Percentiles rank a stretch among this genome's conserved stretches.
These are phyloP conservation scores for Salmo trutta DNA, from an alignment of 2,797 vertebrate species.

Conservation along the genomic window DNA sequence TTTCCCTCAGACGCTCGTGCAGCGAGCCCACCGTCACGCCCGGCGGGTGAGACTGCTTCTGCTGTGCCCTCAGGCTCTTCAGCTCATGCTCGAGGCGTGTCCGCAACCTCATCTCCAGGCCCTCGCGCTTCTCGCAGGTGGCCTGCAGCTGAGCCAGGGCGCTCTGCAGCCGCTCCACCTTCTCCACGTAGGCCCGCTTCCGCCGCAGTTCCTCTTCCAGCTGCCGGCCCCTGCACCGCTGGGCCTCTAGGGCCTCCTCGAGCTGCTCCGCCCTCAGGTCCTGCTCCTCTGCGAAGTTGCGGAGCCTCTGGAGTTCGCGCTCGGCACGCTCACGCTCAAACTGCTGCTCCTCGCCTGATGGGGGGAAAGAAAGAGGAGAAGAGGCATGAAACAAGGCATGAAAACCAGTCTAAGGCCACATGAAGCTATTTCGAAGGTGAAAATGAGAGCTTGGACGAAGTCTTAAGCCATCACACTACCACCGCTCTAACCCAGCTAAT, in stretches of 20 bases:
- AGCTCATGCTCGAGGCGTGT: slow-evolving; percentile 94
- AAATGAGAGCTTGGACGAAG: background rate
- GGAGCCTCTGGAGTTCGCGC: slow-evolving; percentile 82
- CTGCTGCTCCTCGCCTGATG: slow-evolving; percentile 81
- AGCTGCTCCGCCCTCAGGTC: slow-evolving; percentile 79
- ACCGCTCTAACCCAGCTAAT: slow-evolving; percentile 38
- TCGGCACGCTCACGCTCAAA: slow-evolving; percentile 85
- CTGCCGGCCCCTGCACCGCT: slow-evolving; percentile 82
- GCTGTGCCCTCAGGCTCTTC: slow-evolving; percentile 89
- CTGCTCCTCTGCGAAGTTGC: slow-evolving; percentile 83
- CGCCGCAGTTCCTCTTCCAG: slow-evolving; percentile 89
- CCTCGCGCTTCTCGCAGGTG: slow-evolving; percentile 94
- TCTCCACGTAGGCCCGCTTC: slow-evolving; percentile 93
- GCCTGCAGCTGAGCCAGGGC: slow-evolving; percentile 93
- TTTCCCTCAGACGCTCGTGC: slow-evolving; percentile 90
- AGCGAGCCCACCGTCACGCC: slow-evolving; percentile 69
- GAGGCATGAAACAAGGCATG: background rate
- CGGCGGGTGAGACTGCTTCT: slow-evolving; percentile 74
- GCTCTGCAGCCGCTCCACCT: slow-evolving; percentile 93
- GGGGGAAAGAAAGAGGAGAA: background rate
- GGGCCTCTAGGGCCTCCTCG: slow-evolving; percentile 85
- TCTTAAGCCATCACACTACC: background rate
- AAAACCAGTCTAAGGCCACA: background rate
- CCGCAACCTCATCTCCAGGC: slow-evolving; percentile 89
- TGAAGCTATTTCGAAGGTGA: slow-evolving; percentile 3